phyloP scores from a whole-genome alignment of 2,888 invertebrate species.

The Sabellastarte sp. region DNA sequence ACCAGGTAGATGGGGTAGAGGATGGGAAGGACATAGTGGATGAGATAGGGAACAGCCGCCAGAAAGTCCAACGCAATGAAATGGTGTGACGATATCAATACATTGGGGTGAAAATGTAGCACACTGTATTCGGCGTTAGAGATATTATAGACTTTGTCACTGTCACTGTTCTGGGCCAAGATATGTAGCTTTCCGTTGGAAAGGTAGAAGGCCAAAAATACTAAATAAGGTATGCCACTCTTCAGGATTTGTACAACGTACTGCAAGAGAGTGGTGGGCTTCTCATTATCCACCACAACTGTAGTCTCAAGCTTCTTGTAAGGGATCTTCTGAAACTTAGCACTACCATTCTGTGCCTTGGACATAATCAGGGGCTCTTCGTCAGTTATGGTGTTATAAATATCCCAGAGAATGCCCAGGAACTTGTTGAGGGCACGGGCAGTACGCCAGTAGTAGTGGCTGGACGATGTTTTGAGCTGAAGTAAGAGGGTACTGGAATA shows the following conservation, averaged over 20 bases:
- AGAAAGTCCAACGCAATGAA: slow-evolving; percentile 22
- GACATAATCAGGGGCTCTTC: too few species aligned
- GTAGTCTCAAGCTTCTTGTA: too few species aligned
- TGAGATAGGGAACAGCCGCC: slow-evolving; percentile 29
- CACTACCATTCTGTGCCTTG: too few species aligned
- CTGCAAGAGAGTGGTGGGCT: too few species aligned
- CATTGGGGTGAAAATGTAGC: slow-evolving; percentile 21
- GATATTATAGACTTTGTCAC: slow-evolving; percentile 23
- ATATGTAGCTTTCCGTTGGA: slow-evolving; percentile 11
- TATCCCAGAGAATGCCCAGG: too few species aligned
- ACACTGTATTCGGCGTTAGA: slow-evolving; percentile 24
- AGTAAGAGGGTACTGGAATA: too few species aligned
- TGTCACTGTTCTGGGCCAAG: slow-evolving; percentile 18
- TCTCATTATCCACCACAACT: too few species aligned
- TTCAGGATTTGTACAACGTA: background rate
- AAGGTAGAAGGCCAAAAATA: slow-evolving; percentile 25
- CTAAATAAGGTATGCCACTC: slow-evolving; percentile 21
- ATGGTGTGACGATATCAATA: slow-evolving; percentile 16
- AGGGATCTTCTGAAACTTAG: too few species aligned
- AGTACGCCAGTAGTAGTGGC: too few species aligned
- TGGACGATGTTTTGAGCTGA: too few species aligned
- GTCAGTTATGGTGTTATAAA: too few species aligned
- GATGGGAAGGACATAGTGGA: slow-evolving; percentile 29
- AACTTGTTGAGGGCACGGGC: too few species aligned
- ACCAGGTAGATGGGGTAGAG: slow-evolving; percentile 24